Conservation (phyloP, 1,140 invertebrate species). For the Marisa cornuarietis region DNA sequence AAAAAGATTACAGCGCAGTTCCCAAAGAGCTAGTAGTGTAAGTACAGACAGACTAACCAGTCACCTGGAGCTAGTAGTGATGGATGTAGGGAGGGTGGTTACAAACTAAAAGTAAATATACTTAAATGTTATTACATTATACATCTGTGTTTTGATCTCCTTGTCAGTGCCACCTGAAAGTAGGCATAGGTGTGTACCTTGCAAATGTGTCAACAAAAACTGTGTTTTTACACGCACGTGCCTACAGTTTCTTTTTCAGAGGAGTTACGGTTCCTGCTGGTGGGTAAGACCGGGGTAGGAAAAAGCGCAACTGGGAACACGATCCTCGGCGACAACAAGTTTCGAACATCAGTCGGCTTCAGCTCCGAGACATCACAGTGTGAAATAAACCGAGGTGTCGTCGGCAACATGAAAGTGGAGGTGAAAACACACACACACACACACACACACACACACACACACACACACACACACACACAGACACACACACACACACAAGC, state of each 20-base stretch:
- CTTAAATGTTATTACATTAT: no score
- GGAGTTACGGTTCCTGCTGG: constrained; percentile 13
- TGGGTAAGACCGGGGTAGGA: constrained; percentile 25
- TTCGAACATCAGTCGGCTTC: constrained; percentile 5
- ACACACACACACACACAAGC: background rate
- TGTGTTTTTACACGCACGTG: no score
- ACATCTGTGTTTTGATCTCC: no score
- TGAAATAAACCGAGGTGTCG: background rate
- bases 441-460: background rate
- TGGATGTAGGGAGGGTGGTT: no score
- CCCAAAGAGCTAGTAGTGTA: no score
- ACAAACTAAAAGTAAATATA: no score
- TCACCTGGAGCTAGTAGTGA: no score
- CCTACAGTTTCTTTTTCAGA: background rate
- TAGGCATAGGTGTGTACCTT: no score
- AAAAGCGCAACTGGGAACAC: constrained; percentile 24
- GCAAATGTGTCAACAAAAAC: no score
- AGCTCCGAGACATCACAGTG: constrained; percentile 15
- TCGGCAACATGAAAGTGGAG: background rate
- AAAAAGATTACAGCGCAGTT: no score
- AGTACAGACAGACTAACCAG: no score
- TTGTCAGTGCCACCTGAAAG: no score
- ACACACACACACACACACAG: constrained; percentile 3
- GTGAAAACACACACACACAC: background rate
- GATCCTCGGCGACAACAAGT: constrained; percentile 14